phyloP scores from a whole-genome alignment of 2,113 vertebrate genomes.

The Anser brachyrhynchus region DNA sequence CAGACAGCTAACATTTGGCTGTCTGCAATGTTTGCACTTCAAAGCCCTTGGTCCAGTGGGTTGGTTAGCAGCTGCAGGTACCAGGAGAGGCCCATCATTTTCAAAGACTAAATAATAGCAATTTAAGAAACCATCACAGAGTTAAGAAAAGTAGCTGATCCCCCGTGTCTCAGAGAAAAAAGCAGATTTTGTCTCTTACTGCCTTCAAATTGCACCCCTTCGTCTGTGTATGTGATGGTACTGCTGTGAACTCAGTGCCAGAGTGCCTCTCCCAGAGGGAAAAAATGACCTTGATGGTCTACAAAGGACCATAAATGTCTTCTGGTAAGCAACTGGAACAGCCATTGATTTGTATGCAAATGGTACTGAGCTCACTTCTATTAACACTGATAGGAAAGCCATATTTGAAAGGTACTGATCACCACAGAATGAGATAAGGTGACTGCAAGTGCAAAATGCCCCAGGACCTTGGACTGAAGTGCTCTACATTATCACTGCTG shows the following conservation, averaged over 20 bases:
- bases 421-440: not conserved
- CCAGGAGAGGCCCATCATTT: conserved; percentile 23
- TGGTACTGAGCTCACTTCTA: not conserved
- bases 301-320: not conserved
- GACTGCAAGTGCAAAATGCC: not conserved
- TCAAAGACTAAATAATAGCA: conserved; percentile 17
- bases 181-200: not conserved
- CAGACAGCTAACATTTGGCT: conserved; percentile 44
- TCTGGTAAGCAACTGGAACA: not conserved
- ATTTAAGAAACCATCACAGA: conserved; percentile 40
- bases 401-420: not conserved
- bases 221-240: not conserved
- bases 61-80: conserved; percentile 61
- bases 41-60: conserved; percentile 47
- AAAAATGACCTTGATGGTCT: not conserved
- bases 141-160: not conserved
- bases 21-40: conserved; percentile 53
- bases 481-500: not conserved
- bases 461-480: not conserved
- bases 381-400: not conserved
- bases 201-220: not conserved
- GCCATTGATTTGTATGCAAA: not conserved
- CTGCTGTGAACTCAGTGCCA: not conserved
- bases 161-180: not conserved
- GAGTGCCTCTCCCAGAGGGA: not conserved